These are phyloP conservation scores for Pantherophis guttatus DNA, from an alignment of 2,113 vertebrate genomes.

Conservation along the genomic window DNA sequence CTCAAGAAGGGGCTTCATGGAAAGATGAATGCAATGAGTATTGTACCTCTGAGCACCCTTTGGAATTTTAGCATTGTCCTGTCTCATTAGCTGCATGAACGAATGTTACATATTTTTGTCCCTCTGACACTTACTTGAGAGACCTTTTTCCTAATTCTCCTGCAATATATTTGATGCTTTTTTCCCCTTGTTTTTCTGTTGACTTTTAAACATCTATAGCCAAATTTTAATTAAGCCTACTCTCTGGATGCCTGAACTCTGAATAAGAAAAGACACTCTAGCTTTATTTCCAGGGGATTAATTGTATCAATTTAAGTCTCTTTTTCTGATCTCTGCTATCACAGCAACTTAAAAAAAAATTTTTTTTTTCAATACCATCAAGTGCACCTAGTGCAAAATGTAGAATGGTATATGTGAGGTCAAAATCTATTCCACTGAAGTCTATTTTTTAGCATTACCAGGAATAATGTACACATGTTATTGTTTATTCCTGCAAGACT, in stretches of 20 bases:
- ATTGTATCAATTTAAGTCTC: conserved; percentile 39
- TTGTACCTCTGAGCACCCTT: neutral
- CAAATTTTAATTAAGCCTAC: conserved; percentile 73
- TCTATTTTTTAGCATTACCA: fast-evolving
- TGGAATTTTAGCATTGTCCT: neutral
- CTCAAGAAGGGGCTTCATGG: neutral
- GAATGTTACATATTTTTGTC: neutral
- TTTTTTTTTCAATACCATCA: conserved; percentile 1
- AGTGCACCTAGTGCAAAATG: neutral
- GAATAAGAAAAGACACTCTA: conserved; percentile 36
- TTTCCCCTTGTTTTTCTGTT: conserved; percentile 58
- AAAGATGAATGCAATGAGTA: neutral
- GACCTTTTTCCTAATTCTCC: neutral
- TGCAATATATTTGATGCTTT: conserved; percentile 66
- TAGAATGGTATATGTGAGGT: neutral
- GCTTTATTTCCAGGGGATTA: conserved; percentile 41
- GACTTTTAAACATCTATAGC: conserved; percentile 52
- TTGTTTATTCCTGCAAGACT: neutral
- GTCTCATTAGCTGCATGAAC: neutral
- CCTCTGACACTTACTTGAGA: neutral
- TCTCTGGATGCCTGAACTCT: conserved; percentile 63
- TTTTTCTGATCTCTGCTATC: neutral
- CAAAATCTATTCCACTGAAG: neutral
- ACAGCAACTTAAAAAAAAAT: neutral
- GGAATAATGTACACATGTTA: fast-evolving